Percentiles rank a stretch among this genome's conserved stretches.
Evolutionary conservation across 2,113 vertebrate genomes (phyloP).

Genomic region (Shinisaurus crocodilurus): DNA sequence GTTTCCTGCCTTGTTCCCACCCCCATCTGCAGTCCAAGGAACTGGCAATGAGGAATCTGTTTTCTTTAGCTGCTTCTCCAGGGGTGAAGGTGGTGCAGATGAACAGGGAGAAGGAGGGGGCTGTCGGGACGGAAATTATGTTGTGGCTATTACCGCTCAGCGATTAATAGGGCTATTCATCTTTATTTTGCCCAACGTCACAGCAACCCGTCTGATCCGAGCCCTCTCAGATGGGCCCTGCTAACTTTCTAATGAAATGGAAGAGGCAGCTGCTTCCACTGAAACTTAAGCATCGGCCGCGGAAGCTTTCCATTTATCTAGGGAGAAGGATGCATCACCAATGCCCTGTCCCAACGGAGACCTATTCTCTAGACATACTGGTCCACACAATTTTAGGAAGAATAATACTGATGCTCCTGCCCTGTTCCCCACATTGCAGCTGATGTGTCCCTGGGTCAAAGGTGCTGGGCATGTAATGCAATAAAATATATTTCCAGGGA

Average conservation of each 20-base stretch:
- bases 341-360: neutral
- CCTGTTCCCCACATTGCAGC: neutral
- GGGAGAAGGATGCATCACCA: rapidly evolving
- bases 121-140: slow-evolving; percentile 30
- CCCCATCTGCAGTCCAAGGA: neutral
- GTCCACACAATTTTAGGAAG: too few relatives aligned
- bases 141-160: neutral
- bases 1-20: neutral
- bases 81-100: neutral
- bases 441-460: neutral
- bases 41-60: neutral
- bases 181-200: slow-evolving; percentile 50
- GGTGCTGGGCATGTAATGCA: too few relatives aligned
- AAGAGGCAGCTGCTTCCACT: neutral
- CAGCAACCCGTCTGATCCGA: rapidly evolving
- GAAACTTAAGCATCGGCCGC: neutral
- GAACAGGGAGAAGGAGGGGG: neutral
- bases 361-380: neutral
- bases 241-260: slow-evolving; percentile 37
- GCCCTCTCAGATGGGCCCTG: neutral
- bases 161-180: slow-evolving; percentile 45
- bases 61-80: slow-evolving; percentile 19
- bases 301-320: neutral
- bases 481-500: neutral
- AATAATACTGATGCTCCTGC: neutral